A percentile compares a stretch with the other conserved stretches of the same genome.
phyloP scores from a whole-genome alignment of 2,888 invertebrate species.

The Zootermopsis nevadensis region DNA sequence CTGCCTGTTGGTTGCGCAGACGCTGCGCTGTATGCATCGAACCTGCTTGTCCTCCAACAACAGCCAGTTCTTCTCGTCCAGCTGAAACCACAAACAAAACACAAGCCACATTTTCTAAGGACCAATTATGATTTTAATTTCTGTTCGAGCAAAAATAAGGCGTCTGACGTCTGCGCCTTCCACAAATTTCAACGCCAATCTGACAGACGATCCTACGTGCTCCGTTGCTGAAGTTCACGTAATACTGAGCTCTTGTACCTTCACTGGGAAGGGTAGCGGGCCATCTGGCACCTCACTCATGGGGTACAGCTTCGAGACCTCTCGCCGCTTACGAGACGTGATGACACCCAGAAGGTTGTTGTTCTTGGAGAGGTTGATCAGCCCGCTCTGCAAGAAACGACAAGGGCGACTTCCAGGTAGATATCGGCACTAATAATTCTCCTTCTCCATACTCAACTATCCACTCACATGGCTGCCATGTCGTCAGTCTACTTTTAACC shows the following conservation, averaged over 20 bases:
- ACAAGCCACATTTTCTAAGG: too few species aligned
- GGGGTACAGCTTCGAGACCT: not conserved
- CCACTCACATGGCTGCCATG: too few species aligned
- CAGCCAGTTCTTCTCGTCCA: not conserved
- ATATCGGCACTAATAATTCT: not conserved
- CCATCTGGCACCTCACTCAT: not conserved
- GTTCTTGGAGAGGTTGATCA: conserved; percentile 30
- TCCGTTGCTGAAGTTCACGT: too few species aligned
- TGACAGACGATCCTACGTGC: too few species aligned
- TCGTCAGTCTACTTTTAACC: too few species aligned
- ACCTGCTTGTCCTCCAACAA: conserved; percentile 23
- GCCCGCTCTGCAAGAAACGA: not conserved
- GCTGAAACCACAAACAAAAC: conserved; percentile 14
- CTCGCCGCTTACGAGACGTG: not conserved
- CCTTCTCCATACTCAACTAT: not conserved
- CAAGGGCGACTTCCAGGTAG: not conserved
- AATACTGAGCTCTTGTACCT: not conserved
- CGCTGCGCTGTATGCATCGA: not conserved
- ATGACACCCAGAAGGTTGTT: conserved; percentile 14
- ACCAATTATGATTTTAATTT: too few species aligned
- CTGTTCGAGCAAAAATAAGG: too few species aligned
- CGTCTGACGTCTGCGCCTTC: too few species aligned
- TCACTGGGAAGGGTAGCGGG: not conserved
- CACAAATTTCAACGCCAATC: too few species aligned
- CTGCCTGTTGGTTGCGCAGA: not conserved